Percentiles rank a stretch among this genome's conserved stretches.
Evolutionary conservation across 1,140 invertebrate genomes (phyloP).

Genomic region (Cotesia chilonis): DNA sequence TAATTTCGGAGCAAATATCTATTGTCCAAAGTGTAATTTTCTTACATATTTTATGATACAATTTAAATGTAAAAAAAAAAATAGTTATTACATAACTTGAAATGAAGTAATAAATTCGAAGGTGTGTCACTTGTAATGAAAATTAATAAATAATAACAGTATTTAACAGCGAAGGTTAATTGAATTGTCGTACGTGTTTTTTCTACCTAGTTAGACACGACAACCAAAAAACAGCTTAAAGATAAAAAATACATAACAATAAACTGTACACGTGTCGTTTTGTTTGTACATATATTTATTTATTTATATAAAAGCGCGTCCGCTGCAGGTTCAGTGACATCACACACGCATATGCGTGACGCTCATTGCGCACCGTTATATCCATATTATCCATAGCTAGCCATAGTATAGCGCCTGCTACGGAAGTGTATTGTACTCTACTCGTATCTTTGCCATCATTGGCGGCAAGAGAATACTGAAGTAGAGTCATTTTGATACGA

Average conservation of each 20-base stretch:
- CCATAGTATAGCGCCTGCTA: constrained; percentile 49
- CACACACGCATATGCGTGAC: constrained; percentile 58
- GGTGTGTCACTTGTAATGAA: too few species aligned
- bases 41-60: too few species aligned
- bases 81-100: too few species aligned
- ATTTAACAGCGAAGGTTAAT: too few species aligned
- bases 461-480: constrained; percentile 46
- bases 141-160: too few species aligned
- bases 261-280: constrained; percentile 43
- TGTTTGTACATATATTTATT: constrained; percentile 6
- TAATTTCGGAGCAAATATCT: too few species aligned
- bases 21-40: too few species aligned
- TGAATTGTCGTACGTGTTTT: too few species aligned
- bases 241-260: constrained; percentile 18
- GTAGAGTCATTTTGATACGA: constrained; percentile 34
- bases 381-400: constrained; percentile 54
- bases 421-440: constrained; percentile 53
- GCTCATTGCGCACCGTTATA: constrained; percentile 55
- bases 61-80: too few species aligned
- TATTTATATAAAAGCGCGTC: constrained; percentile 30
- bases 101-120: too few species aligned
- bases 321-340: constrained; percentile 59
- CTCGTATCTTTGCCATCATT: constrained; percentile 26
- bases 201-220: too few species aligned
- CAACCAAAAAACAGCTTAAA: neutral